A percentile compares a stretch with the other conserved stretches of the same genome.
Evolutionary conservation across 2,888 invertebrate species (phyloP).

Genomic region (Coenonympha glycerion): DNA sequence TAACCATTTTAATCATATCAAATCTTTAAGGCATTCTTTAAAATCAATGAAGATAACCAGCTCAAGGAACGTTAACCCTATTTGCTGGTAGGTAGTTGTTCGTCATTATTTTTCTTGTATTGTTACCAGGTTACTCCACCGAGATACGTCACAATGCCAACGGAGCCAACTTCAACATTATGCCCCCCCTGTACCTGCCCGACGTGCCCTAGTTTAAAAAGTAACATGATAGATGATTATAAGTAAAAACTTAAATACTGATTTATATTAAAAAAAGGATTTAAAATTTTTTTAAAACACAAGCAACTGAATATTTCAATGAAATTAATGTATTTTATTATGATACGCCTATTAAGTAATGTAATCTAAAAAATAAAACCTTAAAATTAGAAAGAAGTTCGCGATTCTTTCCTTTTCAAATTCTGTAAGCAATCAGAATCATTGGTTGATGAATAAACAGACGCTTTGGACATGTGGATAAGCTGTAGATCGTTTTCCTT

Average conservation of each 20-base stretch:
- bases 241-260: not conserved
- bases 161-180: conserved; percentile 33
- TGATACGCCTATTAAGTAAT: conserved; percentile 30
- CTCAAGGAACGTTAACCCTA: no score
- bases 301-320: no score
- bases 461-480: conserved; percentile 52
- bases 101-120: no score
- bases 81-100: no score
- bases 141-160: conserved; percentile 35
- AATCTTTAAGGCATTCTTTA: no score
- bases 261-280: not conserved
- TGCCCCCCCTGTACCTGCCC: conserved; percentile 47
- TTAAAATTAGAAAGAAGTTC: conserved; percentile 46
- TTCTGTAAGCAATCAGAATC: conserved; percentile 39
- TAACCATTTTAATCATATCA: no score
- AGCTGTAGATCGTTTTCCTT: conserved; percentile 47
- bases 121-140: conserved; percentile 38
- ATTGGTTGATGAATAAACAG: conserved; percentile 48
- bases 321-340: conserved; percentile 14
- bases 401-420: conserved; percentile 41
- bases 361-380: conserved; percentile 29
- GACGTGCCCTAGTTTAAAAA: conserved; percentile 7
- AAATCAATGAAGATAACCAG: no score
- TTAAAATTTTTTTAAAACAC: no score
- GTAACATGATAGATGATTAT: not conserved